Evolutionary conservation across 1,140 invertebrate species (phyloP), one percentile per base, ranked within the genome.

Genomic region (Nasonia giraulti): DNA sequence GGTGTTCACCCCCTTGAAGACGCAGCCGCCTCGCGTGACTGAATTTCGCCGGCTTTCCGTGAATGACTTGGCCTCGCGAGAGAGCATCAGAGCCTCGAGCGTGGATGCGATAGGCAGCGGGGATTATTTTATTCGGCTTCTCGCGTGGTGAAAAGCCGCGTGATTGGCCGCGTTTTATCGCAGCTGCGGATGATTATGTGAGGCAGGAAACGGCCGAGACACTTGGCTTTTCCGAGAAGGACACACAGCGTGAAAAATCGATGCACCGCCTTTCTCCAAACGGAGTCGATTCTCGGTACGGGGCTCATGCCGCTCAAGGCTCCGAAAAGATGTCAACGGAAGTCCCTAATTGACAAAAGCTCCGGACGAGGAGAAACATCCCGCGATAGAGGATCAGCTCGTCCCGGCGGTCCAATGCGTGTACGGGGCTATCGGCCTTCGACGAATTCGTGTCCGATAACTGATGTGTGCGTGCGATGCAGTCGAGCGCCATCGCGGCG

Each of bases 11-110:
- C 86, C 83, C 78, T 74, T 68, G 27, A 71, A 79, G 33, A 68
- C 85, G 50, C 77, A 83, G 71, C 77, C 84, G 85, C 86, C 78
- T 66, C 85, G 88, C 87, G 74, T 76, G 74, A 50, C 88, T 88
- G 87, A 86, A 88, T 88, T 89, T 87, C 74, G 40, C 87, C 88
- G 89, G 89, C 90, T 92, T 92, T 92, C 91, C 91, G 91, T 92
- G 91, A 92, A 92, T 92, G 91, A 92, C 91, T 91, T 27, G 27
- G 27, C 87, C 88, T 86, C 85, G 74, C 85, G 74, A 80, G 84
- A 80, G 86, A 87, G 88, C 89, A 89, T 90, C 89, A 86, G 27
- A 11, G 23, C 68, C 74, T 47, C 17, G 44, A 44, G 20, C 55
- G 55, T n/a, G 55, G 55, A 62, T 62, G 17, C 50, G 50, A 55